phyloP scores from a whole-genome alignment of 1,140 invertebrate species.

The Papilio xuthus region DNA sequence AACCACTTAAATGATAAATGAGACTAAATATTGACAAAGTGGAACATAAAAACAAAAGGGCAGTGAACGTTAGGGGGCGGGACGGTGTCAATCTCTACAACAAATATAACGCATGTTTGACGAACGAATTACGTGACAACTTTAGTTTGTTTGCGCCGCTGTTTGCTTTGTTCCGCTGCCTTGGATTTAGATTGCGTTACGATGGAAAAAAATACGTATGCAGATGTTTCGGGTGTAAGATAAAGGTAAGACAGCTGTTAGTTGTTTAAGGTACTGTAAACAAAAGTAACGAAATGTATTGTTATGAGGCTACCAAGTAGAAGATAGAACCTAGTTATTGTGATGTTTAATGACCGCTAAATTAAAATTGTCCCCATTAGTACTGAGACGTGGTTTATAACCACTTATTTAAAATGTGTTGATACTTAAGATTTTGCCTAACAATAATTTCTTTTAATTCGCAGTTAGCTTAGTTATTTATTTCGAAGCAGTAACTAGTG shows the following conservation, averaged over 20 bases:
- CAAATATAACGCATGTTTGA: conserved; percentile 72
- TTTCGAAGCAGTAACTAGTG: background rate
- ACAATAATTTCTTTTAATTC: no score
- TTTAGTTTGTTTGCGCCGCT: conserved; percentile 58
- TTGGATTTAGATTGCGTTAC: conserved; percentile 54
- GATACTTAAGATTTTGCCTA: background rate
- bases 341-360: background rate
- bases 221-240: background rate
- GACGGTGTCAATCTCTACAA: conserved; percentile 73
- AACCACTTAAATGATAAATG: conserved; percentile 73
- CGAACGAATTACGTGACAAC: conserved; percentile 75
- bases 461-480: background rate
- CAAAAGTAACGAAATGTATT: background rate
- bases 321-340: no score
- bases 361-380: background rate
- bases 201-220: conserved; percentile 44
- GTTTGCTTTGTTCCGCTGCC: conserved; percentile 51
- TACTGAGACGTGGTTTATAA: background rate
- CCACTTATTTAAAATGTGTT: background rate
- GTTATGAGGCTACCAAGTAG: no score
- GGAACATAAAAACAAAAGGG: conserved; percentile 70
- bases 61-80: conserved; percentile 51
- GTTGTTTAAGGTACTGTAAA: background rate
- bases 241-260: background rate
- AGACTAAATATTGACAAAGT: conserved; percentile 74